Base-by-base conservation (phyloP, 2,888 invertebrate species). In the Mamestra brassicae region DNA sequence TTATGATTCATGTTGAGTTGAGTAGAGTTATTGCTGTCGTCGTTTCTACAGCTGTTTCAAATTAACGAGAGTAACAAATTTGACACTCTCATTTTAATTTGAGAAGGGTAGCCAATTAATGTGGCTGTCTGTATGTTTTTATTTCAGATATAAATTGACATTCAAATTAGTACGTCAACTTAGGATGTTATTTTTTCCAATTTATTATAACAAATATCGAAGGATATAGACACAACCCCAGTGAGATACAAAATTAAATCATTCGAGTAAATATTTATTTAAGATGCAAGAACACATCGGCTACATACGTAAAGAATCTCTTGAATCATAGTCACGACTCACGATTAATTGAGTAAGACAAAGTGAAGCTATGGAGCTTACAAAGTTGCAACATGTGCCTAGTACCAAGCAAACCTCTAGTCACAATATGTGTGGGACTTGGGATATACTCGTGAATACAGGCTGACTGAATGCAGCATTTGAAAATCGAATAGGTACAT, bases 311-410 rank as follows among this genome's bases (percentile, higher is more conserved):
- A 64, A 13, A 69, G 6, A 26, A 60, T 26, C 10, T 8, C 10
- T 38, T 50, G 38, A 58, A 52, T 58, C 68, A 26, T 26, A 45
- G 68, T 82, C 77, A 82, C 71, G 68, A 81, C n/a, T 50, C 64
- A 71, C 50, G 62, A 76, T 47, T 81, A 50, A 70, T 71, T 68
- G 62, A 63, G 58, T 69, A 42, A 42, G n/a, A n/a, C 42, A 11
- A 60, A 55, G 50, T 55, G 11, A 76, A 64, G 38, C 62, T 36
- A 54, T 50, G 38, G 38, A 64, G 72, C 55, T 54, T 42, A 50
- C 6, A 36, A 4, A 54, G 15, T 71, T 81, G 52, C 61, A 69
- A 66, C 47, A 74, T 45, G 34, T 17, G 17, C 52, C 15, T 15
- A 50, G 50, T 50, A 62, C 67, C 17, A 17, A 42, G 15, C 8